A percentile compares a stretch with the other conserved stretches of the same genome.
Evolutionary conservation across 2,113 vertebrate species (phyloP).

Genomic region (Balaenoptera acutorostrata): DNA sequence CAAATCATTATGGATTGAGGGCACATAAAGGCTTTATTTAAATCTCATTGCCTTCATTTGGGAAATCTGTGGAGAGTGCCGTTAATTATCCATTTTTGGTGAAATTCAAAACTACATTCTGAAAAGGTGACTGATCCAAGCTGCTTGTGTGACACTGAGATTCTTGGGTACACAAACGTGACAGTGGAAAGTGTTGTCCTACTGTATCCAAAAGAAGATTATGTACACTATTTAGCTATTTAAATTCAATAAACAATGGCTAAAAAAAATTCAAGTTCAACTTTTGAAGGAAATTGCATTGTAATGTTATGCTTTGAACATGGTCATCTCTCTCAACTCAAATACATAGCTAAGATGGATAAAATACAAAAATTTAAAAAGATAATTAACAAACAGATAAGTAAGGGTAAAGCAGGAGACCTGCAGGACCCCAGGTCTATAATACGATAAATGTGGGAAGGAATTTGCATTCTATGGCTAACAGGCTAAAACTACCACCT

Average conservation of each 20-base stretch:
- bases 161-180: background rate
- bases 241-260: background rate
- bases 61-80: background rate
- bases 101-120: background rate
- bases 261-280: background rate
- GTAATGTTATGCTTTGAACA: background rate
- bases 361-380: background rate
- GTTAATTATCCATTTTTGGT: background rate
- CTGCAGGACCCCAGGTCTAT: background rate
- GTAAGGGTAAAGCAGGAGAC: background rate
- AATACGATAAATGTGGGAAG: background rate
- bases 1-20: background rate
- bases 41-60: background rate
- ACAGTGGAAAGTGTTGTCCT: background rate
- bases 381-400: background rate
- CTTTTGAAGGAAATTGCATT: background rate
- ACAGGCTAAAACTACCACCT: background rate
- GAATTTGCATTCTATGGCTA: background rate
- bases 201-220: background rate
- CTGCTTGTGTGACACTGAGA: background rate
- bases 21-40: background rate
- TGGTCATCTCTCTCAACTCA: background rate
- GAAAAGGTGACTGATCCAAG: background rate
- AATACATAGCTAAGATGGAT: background rate
- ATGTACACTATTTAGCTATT: background rate